phyloP scores from a whole-genome alignment of 2,888 invertebrate genomes.

The Tetramorium bicarinatum region DNA sequence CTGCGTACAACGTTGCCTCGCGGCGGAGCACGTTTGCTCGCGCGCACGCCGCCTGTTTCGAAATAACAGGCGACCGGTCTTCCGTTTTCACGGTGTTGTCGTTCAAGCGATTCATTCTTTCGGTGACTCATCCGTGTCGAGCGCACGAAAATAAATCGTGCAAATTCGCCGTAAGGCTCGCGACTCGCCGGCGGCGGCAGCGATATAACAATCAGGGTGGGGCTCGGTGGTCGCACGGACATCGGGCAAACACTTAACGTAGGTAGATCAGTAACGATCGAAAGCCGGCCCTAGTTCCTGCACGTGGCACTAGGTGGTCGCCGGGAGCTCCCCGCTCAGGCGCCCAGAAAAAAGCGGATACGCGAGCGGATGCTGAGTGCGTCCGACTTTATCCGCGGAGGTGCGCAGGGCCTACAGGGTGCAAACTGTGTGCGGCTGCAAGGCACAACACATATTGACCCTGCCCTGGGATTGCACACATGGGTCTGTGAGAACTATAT shows the following conservation, averaged over 20 bases:
- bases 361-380: slow-evolving; percentile 47
- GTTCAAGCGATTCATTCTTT: slow-evolving; percentile 28
- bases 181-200: slow-evolving; percentile 1
- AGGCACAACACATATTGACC: background rate
- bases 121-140: slow-evolving; percentile 27
- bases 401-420: background rate
- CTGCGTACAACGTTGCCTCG: background rate
- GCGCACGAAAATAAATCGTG: slow-evolving; percentile 26
- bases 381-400: slow-evolving; percentile 55
- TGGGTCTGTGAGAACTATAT: background rate
- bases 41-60: background rate
- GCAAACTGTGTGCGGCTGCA: background rate
- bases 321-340: slow-evolving; percentile 64
- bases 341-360: slow-evolving; percentile 61
- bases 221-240: slow-evolving; percentile 71
- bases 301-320: slow-evolving; percentile 76
- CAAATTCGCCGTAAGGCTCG: slow-evolving; percentile 35
- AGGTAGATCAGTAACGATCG: slow-evolving; percentile 80
- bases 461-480: background rate
- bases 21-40: background rate
- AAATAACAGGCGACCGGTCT: slow-evolving; percentile 1
- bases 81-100: background rate
- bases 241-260: slow-evolving; percentile 74
- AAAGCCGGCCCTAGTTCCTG: slow-evolving; percentile 73
- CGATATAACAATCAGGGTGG: slow-evolving; percentile 72